Evolutionary conservation across 2,888 invertebrate species (phyloP).

Genomic region (Seira sanloemensis): DNA sequence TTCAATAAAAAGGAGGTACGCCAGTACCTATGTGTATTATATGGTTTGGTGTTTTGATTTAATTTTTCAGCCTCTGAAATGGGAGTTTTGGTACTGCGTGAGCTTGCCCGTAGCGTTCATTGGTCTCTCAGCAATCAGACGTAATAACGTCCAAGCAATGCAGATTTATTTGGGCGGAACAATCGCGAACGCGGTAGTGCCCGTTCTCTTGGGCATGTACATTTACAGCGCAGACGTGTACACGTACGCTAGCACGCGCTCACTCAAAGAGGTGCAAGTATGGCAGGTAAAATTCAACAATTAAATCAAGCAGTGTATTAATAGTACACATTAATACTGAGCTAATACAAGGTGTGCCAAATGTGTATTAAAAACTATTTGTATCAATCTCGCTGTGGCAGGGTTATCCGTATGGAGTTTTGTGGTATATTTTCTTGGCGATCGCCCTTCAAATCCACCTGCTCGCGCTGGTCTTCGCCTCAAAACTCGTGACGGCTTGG

Average conservation of each 20-base stretch:
- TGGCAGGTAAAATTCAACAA: constrained; percentile 90
- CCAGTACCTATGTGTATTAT: constrained; percentile 31
- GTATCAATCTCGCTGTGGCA: constrained; percentile 75
- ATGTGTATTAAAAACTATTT: no score
- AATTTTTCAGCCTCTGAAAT: constrained; percentile 84
- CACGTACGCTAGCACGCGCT: constrained; percentile 84
- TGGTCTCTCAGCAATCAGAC: constrained; percentile 89
- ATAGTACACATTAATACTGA: no score
- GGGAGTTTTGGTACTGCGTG: constrained; percentile 96
- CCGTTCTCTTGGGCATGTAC: constrained; percentile 86
- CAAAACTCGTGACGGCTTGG: constrained; percentile 89
- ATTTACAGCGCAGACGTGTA: constrained; percentile 91
- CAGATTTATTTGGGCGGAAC: constrained; percentile 89
- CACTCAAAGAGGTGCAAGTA: constrained; percentile 82
- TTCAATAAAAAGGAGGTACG: background rate
- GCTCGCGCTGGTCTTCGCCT: constrained; percentile 90
- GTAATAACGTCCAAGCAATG: constrained; percentile 87
- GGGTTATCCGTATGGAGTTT: constrained; percentile 92
- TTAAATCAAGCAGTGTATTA: no score
- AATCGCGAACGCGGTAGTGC: constrained; percentile 85
- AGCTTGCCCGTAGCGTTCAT: constrained; percentile 90
- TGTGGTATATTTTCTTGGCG: constrained; percentile 94
- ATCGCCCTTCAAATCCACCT: constrained; percentile 91
- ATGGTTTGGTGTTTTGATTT: constrained; percentile 58
- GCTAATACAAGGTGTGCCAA: no score